Evolutionary conservation across 1,140 invertebrate species (phyloP).

Genomic region (Eurytemora carolleeae): DNA sequence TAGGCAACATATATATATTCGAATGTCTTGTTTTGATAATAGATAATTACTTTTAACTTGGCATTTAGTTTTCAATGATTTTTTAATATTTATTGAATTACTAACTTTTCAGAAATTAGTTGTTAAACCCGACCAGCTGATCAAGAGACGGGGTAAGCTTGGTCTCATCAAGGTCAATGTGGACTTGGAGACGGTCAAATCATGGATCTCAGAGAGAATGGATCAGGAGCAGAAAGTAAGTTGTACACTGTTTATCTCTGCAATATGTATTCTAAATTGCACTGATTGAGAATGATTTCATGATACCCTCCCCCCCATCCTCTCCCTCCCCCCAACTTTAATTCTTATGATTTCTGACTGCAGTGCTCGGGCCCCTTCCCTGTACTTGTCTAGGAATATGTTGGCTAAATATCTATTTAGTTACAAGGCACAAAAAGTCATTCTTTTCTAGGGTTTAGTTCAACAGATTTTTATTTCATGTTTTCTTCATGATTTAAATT

Average conservation of each 20-base stretch:
- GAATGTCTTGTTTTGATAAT: constrained; percentile 1
- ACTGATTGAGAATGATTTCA: no score
- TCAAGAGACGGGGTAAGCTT: constrained; percentile 90
- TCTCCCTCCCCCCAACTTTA: no score
- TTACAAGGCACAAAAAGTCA: no score
- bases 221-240: constrained; percentile 57
- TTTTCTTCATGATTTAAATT: no score
- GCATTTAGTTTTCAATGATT: background rate
- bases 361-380: no score
- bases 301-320: no score
- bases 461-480: no score
- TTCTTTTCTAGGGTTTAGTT: no score
- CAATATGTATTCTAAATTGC: no score
- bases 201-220: constrained; percentile 73
- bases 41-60: background rate
- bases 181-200: constrained; percentile 47
- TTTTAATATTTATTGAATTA: constrained; percentile 16
- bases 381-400: no score
- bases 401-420: no score
- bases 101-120: constrained; percentile 59
- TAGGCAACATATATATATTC: background rate
- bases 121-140: constrained; percentile 95
- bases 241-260: constrained; percentile 1
- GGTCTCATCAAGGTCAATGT: constrained; percentile 90
- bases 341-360: no score